Evolutionary conservation across 2,888 invertebrate genomes (phyloP).

Genomic region (Myathropa florea): DNA sequence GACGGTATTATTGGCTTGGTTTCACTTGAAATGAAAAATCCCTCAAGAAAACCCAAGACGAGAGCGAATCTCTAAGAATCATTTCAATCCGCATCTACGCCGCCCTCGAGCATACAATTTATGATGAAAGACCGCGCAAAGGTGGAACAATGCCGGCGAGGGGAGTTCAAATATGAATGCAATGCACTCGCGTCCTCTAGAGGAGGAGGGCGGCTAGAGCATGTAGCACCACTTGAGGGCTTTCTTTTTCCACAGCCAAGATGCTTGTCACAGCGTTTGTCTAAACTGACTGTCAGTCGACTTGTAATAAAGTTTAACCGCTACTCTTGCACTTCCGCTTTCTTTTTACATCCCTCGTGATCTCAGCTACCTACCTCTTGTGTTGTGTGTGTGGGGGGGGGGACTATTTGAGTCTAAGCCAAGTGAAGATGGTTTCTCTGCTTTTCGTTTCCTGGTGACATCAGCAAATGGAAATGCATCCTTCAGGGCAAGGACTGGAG

Average conservation of each 20-base stretch:
- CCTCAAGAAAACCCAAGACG: background rate
- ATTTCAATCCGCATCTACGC: background rate
- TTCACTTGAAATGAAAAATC: background rate
- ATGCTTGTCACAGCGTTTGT: conserved; percentile 45
- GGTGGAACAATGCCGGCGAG: background rate
- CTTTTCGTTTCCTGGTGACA: conserved; percentile 28
- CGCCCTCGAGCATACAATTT: background rate
- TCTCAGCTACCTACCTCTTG: conserved; percentile 29
- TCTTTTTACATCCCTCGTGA: conserved; percentile 19
- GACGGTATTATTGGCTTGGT: background rate
- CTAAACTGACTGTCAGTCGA: conserved; percentile 59
- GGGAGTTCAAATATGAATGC: background rate
- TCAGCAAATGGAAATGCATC: conserved; percentile 17
- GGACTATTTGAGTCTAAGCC: background rate
- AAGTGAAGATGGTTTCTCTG: background rate
- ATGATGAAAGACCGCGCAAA: background rate
- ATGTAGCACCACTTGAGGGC: background rate
- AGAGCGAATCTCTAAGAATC: background rate
- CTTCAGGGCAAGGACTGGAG: conserved; percentile 15
- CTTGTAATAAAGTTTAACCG: conserved; percentile 63
- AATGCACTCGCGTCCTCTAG: background rate
- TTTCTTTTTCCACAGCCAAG: background rate
- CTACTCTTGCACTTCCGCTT: conserved; percentile 52
- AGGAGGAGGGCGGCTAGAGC: background rate
- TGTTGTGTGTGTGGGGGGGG: background rate